Conservation (phyloP, 2,888 invertebrate genomes). For the Leptogaster cylindrica region DNA sequence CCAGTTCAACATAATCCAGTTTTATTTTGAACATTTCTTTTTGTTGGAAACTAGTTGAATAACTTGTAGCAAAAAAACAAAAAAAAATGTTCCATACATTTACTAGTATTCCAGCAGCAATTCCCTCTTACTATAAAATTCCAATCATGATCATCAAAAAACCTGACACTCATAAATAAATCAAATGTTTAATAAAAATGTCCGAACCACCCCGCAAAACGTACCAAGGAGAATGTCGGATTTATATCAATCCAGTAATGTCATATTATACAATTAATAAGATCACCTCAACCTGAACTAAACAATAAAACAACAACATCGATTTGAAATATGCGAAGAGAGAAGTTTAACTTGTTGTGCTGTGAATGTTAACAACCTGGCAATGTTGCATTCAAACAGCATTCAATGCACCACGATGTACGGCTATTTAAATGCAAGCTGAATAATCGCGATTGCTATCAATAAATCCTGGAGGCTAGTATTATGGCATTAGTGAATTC, state of each 20-base stretch:
- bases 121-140: not conserved
- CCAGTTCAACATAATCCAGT: no score
- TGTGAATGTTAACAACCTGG: constrained; percentile 19
- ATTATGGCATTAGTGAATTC: no score
- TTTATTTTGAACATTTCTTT: no score
- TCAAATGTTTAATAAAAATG: not conserved
- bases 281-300: not conserved
- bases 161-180: constrained; percentile 5
- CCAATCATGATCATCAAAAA: constrained; percentile 13
- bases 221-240: no score
- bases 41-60: no score
- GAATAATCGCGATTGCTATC: not conserved
- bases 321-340: not conserved
- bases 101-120: no score
- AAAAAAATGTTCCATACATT: no score
- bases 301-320: constrained; percentile 1
- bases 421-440: not conserved
- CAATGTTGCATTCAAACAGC: no score
- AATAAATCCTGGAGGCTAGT: not conserved
- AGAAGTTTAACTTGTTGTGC: not conserved
- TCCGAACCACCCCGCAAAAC: no score
- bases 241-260: constrained; percentile 18
- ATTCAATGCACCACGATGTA: no score
- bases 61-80: no score
- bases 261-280: constrained; percentile 25